A percentile compares a stretch with the other conserved stretches of the same genome.
Conservation (phyloP, 2,113 vertebrate species). For the Rhizomys pruinosus region DNA sequence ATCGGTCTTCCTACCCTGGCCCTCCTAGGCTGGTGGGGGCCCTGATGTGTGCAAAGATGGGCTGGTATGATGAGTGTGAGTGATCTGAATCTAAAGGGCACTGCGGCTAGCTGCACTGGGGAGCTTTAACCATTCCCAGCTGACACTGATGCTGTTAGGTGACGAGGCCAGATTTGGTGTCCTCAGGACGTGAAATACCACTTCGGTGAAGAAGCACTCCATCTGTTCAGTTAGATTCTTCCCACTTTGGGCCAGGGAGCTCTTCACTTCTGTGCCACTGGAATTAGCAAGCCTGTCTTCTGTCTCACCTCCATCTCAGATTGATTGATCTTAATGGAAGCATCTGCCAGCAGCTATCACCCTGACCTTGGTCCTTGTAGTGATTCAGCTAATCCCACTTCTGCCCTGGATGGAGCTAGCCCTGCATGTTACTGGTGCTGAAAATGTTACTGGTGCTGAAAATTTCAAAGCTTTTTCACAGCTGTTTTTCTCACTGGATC, state of each 20-base stretch:
- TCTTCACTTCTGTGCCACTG: neutral
- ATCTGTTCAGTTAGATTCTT: neutral
- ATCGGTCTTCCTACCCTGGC: neutral
- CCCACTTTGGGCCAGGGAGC: neutral
- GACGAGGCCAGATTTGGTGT: neutral
- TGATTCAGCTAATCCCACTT: conserved; percentile 65
- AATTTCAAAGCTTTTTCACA: conserved; percentile 25
- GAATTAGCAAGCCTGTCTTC: conserved; percentile 23
- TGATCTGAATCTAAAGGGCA: neutral
- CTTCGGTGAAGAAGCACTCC: conserved; percentile 32
- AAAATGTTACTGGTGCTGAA: no score
- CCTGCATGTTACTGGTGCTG: conserved; percentile 61
- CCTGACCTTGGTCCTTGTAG: neutral
- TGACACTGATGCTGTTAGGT: neutral
- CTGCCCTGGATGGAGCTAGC: conserved; percentile 7
- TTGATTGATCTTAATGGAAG: neutral
- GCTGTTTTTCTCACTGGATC: neutral
- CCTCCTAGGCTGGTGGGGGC: neutral
- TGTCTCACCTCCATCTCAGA: neutral
- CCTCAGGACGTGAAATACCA: neutral
- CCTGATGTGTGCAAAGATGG: neutral
- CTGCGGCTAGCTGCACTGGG: neutral
- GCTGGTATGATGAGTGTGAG: neutral
- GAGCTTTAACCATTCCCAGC: neutral
- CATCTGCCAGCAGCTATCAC: conserved; percentile 34